A percentile compares a stretch with the other conserved stretches of the same genome.
Conservation (phyloP, 1,140 invertebrate species). For the Cherax quadricarinatus region DNA sequence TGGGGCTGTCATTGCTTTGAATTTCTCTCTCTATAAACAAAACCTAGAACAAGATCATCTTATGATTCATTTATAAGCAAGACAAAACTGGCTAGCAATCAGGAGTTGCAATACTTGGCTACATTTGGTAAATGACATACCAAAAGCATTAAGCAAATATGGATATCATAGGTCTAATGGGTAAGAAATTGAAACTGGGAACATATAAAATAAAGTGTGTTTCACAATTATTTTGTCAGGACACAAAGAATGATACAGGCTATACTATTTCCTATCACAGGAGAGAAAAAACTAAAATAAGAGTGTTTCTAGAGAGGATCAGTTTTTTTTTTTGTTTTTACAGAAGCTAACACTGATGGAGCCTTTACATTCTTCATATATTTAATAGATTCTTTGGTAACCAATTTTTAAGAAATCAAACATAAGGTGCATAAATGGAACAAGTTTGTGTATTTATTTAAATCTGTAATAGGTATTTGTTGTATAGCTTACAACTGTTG, state of each 20-base stretch:
- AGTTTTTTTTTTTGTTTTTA: background rate
- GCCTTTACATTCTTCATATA: background rate
- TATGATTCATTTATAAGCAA: constrained; percentile 48
- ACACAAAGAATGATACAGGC: constrained; percentile 33
- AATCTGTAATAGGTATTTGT: background rate
- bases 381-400: constrained; percentile 23
- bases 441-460: no score
- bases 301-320: constrained; percentile 40
- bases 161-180: constrained; percentile 43
- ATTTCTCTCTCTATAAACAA: constrained; percentile 7
- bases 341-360: constrained; percentile 1
- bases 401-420: constrained; percentile 6
- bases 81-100: constrained; percentile 58
- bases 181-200: constrained; percentile 35
- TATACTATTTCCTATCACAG: constrained; percentile 64
- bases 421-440: background rate
- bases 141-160: constrained; percentile 65
- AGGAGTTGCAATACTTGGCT: constrained; percentile 57
- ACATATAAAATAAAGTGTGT: constrained; percentile 53
- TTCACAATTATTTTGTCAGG: constrained; percentile 64
- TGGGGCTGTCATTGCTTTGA: constrained; percentile 40
- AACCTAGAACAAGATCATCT: constrained; percentile 48
- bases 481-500: background rate
- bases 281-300: constrained; percentile 27
- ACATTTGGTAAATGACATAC: constrained; percentile 58